phyloP scores from a whole-genome alignment of 1,140 invertebrate species.

The Drosophila pandora region DNA sequence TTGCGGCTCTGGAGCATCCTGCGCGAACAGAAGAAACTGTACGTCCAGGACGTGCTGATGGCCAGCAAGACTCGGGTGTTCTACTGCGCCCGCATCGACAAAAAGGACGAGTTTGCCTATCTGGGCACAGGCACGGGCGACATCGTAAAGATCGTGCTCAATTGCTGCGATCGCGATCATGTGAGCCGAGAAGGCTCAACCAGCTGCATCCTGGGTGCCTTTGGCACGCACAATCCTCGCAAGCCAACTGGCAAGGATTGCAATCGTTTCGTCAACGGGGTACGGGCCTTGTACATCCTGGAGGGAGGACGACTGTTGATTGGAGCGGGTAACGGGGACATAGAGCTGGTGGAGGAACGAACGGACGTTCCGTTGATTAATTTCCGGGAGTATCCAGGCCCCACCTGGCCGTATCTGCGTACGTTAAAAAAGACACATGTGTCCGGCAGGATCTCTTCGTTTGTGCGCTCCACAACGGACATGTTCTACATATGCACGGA shows the following conservation, averaged over 20 bases:
- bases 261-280: constrained; percentile 85
- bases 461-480: constrained; percentile 86
- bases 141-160: constrained; percentile 87
- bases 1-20: constrained; percentile 91
- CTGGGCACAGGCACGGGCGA: constrained; percentile 92
- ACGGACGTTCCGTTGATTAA: constrained; percentile 82
- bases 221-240: constrained; percentile 83
- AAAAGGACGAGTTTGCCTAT: constrained; percentile 89
- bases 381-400: constrained; percentile 84
- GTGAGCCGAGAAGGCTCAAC: constrained; percentile 84
- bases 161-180: constrained; percentile 86
- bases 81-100: constrained; percentile 87
- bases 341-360: constrained; percentile 89
- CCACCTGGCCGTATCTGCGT: constrained; percentile 86
- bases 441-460: constrained; percentile 87
- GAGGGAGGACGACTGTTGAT: constrained; percentile 88
- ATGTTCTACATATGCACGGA: constrained; percentile 89
- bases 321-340: constrained; percentile 92
- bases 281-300: constrained; percentile 88
- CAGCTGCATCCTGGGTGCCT: constrained; percentile 89
- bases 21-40: constrained; percentile 87
- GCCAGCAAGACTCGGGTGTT: constrained; percentile 89
- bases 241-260: constrained; percentile 79
- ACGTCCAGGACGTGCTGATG: constrained; percentile 88
- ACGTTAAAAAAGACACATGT: constrained; percentile 86